These are phyloP conservation scores for Myotis brandtii DNA, from an alignment of 2,113 vertebrate genomes.

Conservation along the genomic window DNA sequence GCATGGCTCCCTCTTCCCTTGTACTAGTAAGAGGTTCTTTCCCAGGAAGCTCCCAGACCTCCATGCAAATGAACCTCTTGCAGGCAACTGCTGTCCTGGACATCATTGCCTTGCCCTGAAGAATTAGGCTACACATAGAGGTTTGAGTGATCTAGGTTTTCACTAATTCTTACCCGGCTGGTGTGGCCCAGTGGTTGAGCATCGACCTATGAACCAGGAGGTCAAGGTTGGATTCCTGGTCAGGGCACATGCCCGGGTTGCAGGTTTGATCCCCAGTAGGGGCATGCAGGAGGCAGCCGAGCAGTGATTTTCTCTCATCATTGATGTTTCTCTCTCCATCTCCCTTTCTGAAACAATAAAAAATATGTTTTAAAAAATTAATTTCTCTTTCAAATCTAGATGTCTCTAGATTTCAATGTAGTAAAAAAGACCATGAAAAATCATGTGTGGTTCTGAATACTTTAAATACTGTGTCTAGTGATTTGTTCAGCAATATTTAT, in stretches of 20 bases:
- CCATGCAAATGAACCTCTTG: neutral
- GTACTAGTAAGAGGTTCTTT: neutral
- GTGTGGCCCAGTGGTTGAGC: too few relatives aligned
- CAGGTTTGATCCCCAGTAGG: too few relatives aligned
- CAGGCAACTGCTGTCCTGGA: neutral
- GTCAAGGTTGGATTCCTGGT: too few relatives aligned
- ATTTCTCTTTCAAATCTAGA: constrained; percentile 20
- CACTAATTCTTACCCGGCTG: neutral
- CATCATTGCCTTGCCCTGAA: neutral
- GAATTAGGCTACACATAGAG: neutral
- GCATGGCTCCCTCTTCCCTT: neutral
- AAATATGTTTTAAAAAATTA: too few relatives aligned
- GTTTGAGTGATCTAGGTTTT: neutral
- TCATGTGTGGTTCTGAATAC: neutral
- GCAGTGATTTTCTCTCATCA: too few relatives aligned
- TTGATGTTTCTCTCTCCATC: too few relatives aligned
- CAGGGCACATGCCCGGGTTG: too few relatives aligned
- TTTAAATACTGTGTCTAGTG: neutral
- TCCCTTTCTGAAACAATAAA: too few relatives aligned
- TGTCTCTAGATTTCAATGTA: neutral
- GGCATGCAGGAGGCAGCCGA: too few relatives aligned
- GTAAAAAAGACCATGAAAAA: neutral
- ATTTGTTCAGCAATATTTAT: constrained; percentile 24
- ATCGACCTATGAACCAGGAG: too few relatives aligned
- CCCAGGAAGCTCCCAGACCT: neutral